phyloP scores from a whole-genome alignment of 2,888 invertebrate genomes.

The Hyles lineata region DNA sequence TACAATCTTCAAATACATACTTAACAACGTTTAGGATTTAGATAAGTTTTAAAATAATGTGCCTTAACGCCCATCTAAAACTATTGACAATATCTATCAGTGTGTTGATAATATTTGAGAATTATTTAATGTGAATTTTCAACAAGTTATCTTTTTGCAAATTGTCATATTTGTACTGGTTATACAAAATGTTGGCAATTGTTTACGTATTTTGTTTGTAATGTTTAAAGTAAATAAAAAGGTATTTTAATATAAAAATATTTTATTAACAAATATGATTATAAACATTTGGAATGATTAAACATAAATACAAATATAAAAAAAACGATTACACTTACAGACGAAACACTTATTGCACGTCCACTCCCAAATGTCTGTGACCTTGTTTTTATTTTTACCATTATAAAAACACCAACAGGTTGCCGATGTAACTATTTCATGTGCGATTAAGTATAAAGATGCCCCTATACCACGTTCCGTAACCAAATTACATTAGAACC shows the following conservation, averaged over 20 bases:
- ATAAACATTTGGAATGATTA: constrained; percentile 67
- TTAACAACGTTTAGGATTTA: too few relatives aligned
- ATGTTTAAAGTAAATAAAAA: not conserved
- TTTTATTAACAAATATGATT: constrained; percentile 41
- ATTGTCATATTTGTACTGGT: too few relatives aligned
- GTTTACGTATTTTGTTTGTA: too few relatives aligned
- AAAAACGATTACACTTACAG: constrained; percentile 37
- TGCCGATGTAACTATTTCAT: constrained; percentile 36
- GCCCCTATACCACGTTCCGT: constrained; percentile 61
- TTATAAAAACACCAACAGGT: constrained; percentile 27
- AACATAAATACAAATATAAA: constrained; percentile 47
- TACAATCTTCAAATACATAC: too few relatives aligned
- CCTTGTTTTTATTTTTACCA: constrained; percentile 26
- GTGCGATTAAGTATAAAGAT: constrained; percentile 51
- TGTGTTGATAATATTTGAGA: too few relatives aligned
- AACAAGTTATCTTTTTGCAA: too few relatives aligned
- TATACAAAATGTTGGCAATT: too few relatives aligned
- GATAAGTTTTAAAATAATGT: too few relatives aligned
- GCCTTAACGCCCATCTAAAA: too few relatives aligned
- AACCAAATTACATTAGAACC: constrained; percentile 54
- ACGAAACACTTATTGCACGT: constrained; percentile 31
- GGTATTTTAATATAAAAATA: constrained; percentile 6
- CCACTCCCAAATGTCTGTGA: constrained; percentile 29
- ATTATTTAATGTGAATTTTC: too few relatives aligned
- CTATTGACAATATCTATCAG: too few relatives aligned